Conservation (phyloP, 2,797 vertebrate genomes). For the Megalops cyprinoides region DNA sequence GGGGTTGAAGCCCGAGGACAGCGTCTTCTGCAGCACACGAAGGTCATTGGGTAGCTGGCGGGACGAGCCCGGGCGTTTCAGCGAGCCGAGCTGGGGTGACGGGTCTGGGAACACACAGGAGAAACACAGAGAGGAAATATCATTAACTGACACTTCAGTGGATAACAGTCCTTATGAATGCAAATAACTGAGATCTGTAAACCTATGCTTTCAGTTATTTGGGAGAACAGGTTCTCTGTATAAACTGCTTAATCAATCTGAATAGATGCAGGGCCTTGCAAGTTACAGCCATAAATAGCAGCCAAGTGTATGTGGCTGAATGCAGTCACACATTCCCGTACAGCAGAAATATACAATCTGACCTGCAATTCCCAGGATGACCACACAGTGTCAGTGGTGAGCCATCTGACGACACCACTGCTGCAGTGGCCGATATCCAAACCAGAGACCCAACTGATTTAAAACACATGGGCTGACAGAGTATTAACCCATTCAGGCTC, state of each 20-base stretch:
- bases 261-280: not conserved
- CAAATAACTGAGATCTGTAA: too few species aligned
- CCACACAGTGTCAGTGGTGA: slow-evolving; percentile 58
- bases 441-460: slow-evolving; percentile 39
- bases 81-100: slow-evolving; percentile 83
- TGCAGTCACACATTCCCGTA: not conserved
- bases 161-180: not conserved
- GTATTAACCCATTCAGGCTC: not conserved
- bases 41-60: slow-evolving; percentile 85
- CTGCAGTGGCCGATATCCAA: slow-evolving; percentile 12
- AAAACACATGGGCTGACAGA: slow-evolving; percentile 36
- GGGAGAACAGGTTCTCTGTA: too few species aligned
- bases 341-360: not conserved
- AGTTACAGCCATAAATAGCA: not conserved
- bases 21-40: slow-evolving; percentile 86
- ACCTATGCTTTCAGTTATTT: too few species aligned
- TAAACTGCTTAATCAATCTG: too few species aligned
- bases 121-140: not conserved
- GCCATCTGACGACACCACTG: slow-evolving; percentile 24
- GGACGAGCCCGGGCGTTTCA: slow-evolving; percentile 85
- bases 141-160: not conserved
- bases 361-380: not conserved
- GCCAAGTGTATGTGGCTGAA: not conserved
- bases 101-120: slow-evolving; percentile 69
- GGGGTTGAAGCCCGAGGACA: slow-evolving; percentile 90